Evolutionary conservation across 2,888 invertebrate species (phyloP), one percentile per base, ranked within the genome.

Genomic region (Eumacrocentrus americanus): DNA sequence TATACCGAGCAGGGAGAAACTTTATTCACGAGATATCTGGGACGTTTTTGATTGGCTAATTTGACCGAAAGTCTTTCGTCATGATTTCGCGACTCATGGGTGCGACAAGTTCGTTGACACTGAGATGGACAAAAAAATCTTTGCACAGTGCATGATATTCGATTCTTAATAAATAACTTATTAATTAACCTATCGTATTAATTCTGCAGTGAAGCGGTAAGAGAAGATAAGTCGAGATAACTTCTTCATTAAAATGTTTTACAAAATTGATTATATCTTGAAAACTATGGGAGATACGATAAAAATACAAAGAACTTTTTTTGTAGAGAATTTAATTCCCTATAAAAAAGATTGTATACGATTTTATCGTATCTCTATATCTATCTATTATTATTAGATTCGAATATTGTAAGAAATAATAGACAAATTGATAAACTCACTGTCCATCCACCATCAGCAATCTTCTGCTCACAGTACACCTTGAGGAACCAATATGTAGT

Each of bases 401-500:
- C 9, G 7, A 11, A 18, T 42, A 18, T 16, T n/a, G 12, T 16
- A 16, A 16, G 12, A 40, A 16, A 16, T 7, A 38, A 12, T 16
- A 3, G 12, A 11, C 6, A 22, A 12, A 23, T 12, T 23, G 0
- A 3, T 38, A 23, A 23, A 83, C 88, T 88, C 84, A 95, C 95
- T 82, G 94, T 95, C 95, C 95, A 95, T 57, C 95, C 95, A 59
- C 95, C 95, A 73, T 94, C 94, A 34, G 92, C 89, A 11, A 91
- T 84, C 76, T 91, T 91, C 80, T 95, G 94, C 75, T 95, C 94
- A 80, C 95, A 95, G 81, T 86, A 94, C 14, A 94, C 94, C 80
- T 94, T 93, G 65, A 94, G 84, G 84, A 94, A 95, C 94, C 94
- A 94, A 82, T 93, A 95, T 1, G 94, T 93, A 3, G 94, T 94